Conservation (phyloP, 2,888 invertebrate genomes). For the Pandemis heparana region DNA sequence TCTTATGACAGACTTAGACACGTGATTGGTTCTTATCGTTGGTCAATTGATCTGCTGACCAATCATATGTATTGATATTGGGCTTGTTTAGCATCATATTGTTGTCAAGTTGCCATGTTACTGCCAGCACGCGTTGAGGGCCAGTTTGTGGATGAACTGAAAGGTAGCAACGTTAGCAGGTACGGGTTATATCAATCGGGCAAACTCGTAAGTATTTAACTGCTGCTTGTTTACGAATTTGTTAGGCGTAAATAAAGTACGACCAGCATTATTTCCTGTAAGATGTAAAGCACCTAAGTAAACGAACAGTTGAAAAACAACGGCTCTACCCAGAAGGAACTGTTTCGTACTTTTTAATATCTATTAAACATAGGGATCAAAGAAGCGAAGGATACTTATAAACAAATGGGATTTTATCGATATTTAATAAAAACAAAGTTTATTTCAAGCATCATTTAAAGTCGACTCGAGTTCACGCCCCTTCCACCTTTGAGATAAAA, state of each 20-base stretch:
- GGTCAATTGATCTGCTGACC: neutral
- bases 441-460: conserved; percentile 21
- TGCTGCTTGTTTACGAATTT: neutral
- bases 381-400: conserved; percentile 23
- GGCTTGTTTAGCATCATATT: neutral
- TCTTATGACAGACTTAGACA: neutral
- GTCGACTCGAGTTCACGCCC: conserved; percentile 26
- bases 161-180: too few species aligned
- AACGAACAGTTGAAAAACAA: conserved; percentile 9
- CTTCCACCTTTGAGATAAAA: conserved; percentile 16
- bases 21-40: neutral
- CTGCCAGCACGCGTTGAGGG: neutral
- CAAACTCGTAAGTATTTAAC: neutral
- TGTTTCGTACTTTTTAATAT: conserved; percentile 10
- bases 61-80: neutral
- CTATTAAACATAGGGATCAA: conserved; percentile 33
- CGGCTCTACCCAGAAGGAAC: conserved; percentile 6
- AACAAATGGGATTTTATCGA: conserved; percentile 32
- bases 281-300: neutral
- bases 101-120: neutral
- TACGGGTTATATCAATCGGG: too few species aligned
- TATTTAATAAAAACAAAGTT: conserved; percentile 32
- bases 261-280: neutral
- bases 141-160: neutral
- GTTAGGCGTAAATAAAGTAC: neutral